A percentile compares a stretch with the other conserved stretches of the same genome.
Evolutionary conservation across 2,797 vertebrate species (phyloP).

Genomic region (Gadopsis marmoratus): DNA sequence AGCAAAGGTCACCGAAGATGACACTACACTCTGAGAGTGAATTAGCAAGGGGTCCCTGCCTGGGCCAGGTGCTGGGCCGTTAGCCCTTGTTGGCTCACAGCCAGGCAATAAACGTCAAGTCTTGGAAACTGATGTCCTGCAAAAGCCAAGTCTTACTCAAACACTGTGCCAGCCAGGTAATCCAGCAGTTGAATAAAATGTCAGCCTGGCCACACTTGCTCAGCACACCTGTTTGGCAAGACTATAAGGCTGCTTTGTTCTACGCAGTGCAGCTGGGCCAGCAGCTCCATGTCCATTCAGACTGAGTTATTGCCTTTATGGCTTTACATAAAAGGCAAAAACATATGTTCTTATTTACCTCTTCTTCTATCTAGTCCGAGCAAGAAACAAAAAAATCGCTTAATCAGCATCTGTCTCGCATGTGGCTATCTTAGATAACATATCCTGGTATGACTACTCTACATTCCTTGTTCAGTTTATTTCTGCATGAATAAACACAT

Average conservation of each 20-base stretch:
- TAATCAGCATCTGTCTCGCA: neutral
- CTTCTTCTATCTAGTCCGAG: neutral
- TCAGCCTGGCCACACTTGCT: constrained; percentile 35
- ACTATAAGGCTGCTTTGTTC: constrained; percentile 21
- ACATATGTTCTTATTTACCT: constrained; percentile 8
- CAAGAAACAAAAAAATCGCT: neutral
- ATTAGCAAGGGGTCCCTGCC: constrained; percentile 62
- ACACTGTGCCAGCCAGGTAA: constrained; percentile 51
- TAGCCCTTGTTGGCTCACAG: constrained; percentile 55
- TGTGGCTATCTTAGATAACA: neutral
- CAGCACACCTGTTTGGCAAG: constrained; percentile 56
- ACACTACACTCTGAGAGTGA: constrained; percentile 60
- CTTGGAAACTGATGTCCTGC: constrained; percentile 58
- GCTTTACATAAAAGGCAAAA: constrained; percentile 12
- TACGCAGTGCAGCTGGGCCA: constrained; percentile 3
- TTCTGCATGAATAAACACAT: neutral
- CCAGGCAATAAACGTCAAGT: constrained; percentile 72
- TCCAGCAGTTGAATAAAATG: constrained; percentile 64
- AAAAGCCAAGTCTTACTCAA: constrained; percentile 67
- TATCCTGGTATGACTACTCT: neutral
- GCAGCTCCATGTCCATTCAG: constrained; percentile 12
- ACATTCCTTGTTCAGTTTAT: neutral
- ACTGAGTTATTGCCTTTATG: constrained; percentile 29
- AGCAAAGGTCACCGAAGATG: constrained; percentile 75
- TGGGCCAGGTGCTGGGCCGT: constrained; percentile 64